Base-by-base conservation (phyloP, 2,113 vertebrate species). In the Pseudorhombus dupliciocellatus region DNA sequence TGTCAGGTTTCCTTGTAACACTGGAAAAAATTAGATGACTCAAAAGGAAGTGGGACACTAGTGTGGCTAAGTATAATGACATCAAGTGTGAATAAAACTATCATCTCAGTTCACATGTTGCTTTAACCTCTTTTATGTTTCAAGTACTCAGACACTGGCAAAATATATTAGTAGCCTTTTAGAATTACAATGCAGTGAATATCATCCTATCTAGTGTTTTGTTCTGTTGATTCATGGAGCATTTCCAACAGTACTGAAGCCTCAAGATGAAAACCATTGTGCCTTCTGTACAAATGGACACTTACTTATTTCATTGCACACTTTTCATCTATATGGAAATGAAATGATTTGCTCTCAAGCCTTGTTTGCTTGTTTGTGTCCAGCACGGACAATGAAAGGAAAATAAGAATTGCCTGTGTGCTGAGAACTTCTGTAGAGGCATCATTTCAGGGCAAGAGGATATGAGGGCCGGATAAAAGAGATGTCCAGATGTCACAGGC, bases 281-380 rank as follows among this genome's bases (percentile, higher is more conserved):
- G 83, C 73, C 87, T 92, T 84, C 80, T 89, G 84, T 73, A 86
- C 86, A 90, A 89, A 90, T 81, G 84, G 82, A 92, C 89, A 91
- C 89, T 90, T 89, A 89, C 82, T 86, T 88, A 80, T 87, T 89
- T 89, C 91, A 88, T 90, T 71, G 78, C 66, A 61, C 80, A 79
- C 80, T 89, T 92, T 87, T 90, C 87, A 91, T 93, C 88, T 92
- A 91, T 91, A 93, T 93, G 93, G 89, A 93, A 92, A 93, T 93
- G 74, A 90, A 89, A 88, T 67, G 77, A 91, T 84, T 82, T 28
- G 7, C 79, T 83, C 81, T 84, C 71, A 42, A 79, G 80, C 79
- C 78, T 84, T 87, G 69, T 92, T 90, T 90, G 85, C 81, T 84
- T 90, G 89, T 92, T 89, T 88, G 90, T 82, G 87, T 90, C 85